Percentiles rank a stretch among this genome's conserved stretches.
phyloP scores from a whole-genome alignment of 37 sponge, comb jelly and placozoan genomes.

The Amphimedon queenslandica region DNA sequence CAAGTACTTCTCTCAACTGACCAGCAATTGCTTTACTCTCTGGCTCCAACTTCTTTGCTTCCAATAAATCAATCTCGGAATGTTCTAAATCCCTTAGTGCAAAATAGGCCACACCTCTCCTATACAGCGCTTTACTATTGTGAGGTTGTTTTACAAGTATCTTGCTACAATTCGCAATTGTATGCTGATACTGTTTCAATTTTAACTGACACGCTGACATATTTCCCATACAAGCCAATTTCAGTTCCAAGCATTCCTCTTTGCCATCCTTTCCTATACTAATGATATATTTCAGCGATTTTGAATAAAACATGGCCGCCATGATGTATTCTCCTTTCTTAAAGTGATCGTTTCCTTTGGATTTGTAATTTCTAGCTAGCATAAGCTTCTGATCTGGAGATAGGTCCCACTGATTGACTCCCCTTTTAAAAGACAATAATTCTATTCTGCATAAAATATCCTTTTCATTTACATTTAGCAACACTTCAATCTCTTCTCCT shows the following conservation, averaged over 20 bases:
- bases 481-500: constrained; percentile 24
- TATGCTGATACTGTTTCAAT: constrained; percentile 26
- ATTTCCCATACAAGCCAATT: constrained; percentile 23
- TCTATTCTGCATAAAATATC: constrained; percentile 8
- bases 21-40: constrained; percentile 27
- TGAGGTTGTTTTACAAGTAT: constrained; percentile 22
- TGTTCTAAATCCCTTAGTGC: constrained; percentile 47
- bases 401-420: constrained; percentile 50
- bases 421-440: constrained; percentile 26
- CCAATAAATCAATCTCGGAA: constrained; percentile 25
- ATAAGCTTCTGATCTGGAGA: constrained; percentile 11
- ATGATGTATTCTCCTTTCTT: background rate
- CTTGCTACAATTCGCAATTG: constrained; percentile 30
- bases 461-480: background rate
- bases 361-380: constrained; percentile 39
- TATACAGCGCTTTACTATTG: constrained; percentile 54
- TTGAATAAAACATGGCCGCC: constrained; percentile 51
- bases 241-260: constrained; percentile 5
- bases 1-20: constrained; percentile 11
- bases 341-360: constrained; percentile 33
- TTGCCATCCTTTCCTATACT: background rate
- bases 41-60: constrained; percentile 29
- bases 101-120: constrained; percentile 42
- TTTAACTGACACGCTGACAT: constrained; percentile 74
- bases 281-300: constrained; percentile 41